Percentiles rank a stretch among this genome's conserved stretches.
Evolutionary conservation across 1,140 invertebrate genomes (phyloP).

Genomic region (Eurytemora carolleeae): DNA sequence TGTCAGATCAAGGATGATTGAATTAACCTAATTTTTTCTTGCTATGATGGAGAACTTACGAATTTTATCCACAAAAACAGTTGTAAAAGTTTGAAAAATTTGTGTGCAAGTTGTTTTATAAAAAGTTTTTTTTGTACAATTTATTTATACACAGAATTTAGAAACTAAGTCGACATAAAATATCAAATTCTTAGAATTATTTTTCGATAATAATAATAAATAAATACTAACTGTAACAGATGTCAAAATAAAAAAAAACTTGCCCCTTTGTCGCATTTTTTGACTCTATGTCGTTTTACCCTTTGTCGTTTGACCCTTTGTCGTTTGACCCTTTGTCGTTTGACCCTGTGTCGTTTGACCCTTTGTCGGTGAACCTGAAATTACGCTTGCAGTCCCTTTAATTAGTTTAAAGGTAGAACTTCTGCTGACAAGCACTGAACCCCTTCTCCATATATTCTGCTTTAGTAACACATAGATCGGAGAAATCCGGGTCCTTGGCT

Average conservation of each 20-base stretch:
- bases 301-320: background rate
- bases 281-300: background rate
- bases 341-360: background rate
- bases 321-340: background rate
- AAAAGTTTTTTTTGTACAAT: too few species aligned
- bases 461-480: slow-evolving; percentile 47
- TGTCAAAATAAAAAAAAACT: background rate
- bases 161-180: too few species aligned
- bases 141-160: too few species aligned
- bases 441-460: slow-evolving; percentile 77
- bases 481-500: slow-evolving; percentile 48
- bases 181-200: too few species aligned
- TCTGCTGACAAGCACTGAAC: slow-evolving; percentile 39
- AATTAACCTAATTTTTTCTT: too few species aligned
- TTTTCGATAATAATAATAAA: too few species aligned
- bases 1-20: too few species aligned
- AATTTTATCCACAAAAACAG: too few species aligned
- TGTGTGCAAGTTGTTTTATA: too few species aligned
- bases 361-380: background rate
- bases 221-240: background rate
- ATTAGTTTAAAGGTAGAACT: slow-evolving; percentile 41
- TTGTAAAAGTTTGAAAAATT: too few species aligned
- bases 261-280: background rate
- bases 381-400: background rate
- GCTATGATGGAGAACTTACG: too few species aligned